Evolutionary conservation across 2,888 invertebrate species (phyloP).

Genomic region (Amorpha juglandis): DNA sequence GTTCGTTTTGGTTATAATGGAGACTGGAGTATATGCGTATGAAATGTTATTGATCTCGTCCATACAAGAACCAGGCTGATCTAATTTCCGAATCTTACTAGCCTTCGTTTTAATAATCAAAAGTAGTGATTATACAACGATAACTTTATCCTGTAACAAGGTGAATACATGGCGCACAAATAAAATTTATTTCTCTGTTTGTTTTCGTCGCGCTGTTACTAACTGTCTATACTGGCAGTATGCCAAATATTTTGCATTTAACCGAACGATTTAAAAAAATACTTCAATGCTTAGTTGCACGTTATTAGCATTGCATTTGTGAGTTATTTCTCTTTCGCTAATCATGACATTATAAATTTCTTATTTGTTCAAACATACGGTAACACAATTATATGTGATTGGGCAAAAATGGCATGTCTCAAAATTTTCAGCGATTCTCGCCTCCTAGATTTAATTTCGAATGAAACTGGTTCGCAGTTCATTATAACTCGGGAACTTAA

Average conservation of each 20-base stretch:
- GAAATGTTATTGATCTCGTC: background rate
- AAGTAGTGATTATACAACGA: conserved; percentile 7
- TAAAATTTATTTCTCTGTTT: conserved; percentile 47
- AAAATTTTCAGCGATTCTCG: too few relatives aligned
- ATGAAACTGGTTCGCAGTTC: conserved; percentile 1
- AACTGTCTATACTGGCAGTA: conserved; percentile 52
- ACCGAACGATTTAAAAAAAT: conserved; percentile 44
- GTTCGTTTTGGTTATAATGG: conserved; percentile 5
- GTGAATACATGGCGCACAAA: conserved; percentile 22
- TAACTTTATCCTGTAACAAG: conserved; percentile 13
- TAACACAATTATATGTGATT: too few relatives aligned
- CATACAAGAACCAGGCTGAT: background rate
- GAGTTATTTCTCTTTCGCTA: background rate
- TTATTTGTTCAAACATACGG: too few relatives aligned
- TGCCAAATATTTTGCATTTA: conserved; percentile 59
- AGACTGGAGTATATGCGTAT: background rate
- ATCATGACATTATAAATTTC: background rate
- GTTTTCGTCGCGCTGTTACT: conserved; percentile 54
- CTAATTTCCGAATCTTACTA: background rate
- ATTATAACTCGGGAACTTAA: background rate
- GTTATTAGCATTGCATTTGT: background rate
- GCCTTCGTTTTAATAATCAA: background rate
- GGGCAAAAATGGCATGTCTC: too few relatives aligned
- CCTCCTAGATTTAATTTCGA: background rate
- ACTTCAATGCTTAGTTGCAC: conserved; percentile 14